These are phyloP conservation scores for Oscheius onirici DNA, from an alignment of 2,888 invertebrate species.

Conservation along the genomic window DNA sequence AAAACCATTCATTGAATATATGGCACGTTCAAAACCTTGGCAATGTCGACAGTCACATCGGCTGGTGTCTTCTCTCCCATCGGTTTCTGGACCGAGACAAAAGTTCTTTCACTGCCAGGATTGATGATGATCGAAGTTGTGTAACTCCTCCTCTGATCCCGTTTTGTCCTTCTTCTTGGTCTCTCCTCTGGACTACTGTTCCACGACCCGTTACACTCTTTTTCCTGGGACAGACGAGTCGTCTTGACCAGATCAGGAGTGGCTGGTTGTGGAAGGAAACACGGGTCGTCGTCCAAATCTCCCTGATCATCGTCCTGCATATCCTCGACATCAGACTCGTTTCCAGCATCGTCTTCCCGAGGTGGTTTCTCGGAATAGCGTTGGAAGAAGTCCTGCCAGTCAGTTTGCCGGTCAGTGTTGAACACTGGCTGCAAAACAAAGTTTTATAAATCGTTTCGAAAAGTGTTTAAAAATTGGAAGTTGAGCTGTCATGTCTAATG, in stretches of 20 bases:
- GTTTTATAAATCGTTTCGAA: too few species aligned
- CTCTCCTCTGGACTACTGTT: conserved; percentile 34
- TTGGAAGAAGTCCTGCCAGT: conserved; percentile 66
- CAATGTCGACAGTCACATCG: conserved; percentile 30
- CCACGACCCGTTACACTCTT: conserved; percentile 24
- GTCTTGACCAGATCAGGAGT: conserved; percentile 62
- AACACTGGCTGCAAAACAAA: conserved; percentile 67
- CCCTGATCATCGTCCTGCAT: conserved; percentile 55
- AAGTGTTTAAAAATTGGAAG: too few species aligned
- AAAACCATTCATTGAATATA: neutral
- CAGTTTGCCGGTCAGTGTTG: conserved; percentile 54
- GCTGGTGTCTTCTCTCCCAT: neutral
- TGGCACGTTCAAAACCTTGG: neutral
- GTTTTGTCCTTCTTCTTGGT: conserved; percentile 34
- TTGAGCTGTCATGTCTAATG: too few species aligned
- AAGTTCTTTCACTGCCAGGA: conserved; percentile 41
- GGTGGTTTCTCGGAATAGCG: conserved; percentile 63
- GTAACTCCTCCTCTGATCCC: conserved; percentile 63
- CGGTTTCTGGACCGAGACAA: conserved; percentile 17
- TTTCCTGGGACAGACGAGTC: conserved; percentile 38
- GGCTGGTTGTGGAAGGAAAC: conserved; percentile 54
- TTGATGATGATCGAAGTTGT: conserved; percentile 69
- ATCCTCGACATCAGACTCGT: conserved; percentile 51
- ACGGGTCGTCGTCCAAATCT: conserved; percentile 49
- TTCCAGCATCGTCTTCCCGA: conserved; percentile 45